These are phyloP conservation scores for Amblyjoppa proteus DNA, from an alignment of 2,888 invertebrate genomes.

Conservation along the genomic window DNA sequence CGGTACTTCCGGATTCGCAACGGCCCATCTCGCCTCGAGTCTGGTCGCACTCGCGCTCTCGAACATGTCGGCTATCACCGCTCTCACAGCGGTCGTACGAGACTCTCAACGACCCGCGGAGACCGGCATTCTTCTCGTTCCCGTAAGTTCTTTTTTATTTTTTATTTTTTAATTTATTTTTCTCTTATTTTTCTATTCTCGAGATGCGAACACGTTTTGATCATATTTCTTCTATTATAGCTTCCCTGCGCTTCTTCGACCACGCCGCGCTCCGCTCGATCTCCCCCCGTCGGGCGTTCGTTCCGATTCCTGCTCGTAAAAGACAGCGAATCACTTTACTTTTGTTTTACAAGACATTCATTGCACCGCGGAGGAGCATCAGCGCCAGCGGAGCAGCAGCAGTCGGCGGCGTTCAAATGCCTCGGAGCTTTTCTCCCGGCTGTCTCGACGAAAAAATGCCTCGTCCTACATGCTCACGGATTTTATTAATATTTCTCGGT, in stretches of 20 bases:
- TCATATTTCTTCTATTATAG: background rate
- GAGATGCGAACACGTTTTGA: conserved; percentile 17
- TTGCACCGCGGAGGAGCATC: conserved; percentile 16
- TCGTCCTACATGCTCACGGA: conserved; percentile 63
- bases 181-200: conserved; percentile 31
- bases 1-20: conserved; percentile 82
- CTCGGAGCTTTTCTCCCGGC: conserved; percentile 51
- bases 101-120: conserved; percentile 85
- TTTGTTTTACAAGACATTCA: conserved; percentile 53
- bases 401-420: conserved; percentile 43
- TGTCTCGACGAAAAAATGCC: conserved; percentile 42
- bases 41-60: conserved; percentile 82
- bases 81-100: conserved; percentile 86
- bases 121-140: conserved; percentile 76
- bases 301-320: conserved; percentile 49
- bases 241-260: background rate
- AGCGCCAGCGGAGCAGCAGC: conserved; percentile 19
- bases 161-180: conserved; percentile 38
- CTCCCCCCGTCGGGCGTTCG: conserved; percentile 40
- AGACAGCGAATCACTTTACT: conserved; percentile 42
- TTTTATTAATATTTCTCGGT: conserved; percentile 54
- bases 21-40: conserved; percentile 89
- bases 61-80: conserved; percentile 83
- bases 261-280: background rate
- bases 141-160: conserved; percentile 73